Conservation (phyloP, 2,888 invertebrate species). For the Lordiphosa andalusiaca region DNA sequence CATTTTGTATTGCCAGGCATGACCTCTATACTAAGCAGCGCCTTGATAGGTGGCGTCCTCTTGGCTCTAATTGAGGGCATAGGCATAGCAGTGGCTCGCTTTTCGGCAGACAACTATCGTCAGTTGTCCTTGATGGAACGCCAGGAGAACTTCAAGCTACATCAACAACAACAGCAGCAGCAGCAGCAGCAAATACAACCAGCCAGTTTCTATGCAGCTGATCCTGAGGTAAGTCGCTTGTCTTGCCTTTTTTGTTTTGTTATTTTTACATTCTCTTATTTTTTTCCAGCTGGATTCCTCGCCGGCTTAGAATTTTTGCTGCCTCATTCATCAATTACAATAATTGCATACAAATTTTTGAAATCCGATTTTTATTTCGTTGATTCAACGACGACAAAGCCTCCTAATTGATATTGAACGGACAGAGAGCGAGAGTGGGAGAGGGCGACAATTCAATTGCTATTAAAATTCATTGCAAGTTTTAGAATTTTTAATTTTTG, state of each 20-base stretch:
- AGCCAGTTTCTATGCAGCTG: slow-evolving; percentile 18
- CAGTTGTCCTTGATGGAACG: slow-evolving; percentile 46
- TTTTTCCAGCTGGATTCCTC: slow-evolving; percentile 35
- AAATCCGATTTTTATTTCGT: slow-evolving; percentile 24
- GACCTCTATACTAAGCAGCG: slow-evolving; percentile 52
- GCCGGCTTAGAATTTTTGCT: slow-evolving; percentile 37
- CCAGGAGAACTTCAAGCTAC: slow-evolving; percentile 9
- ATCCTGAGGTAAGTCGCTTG: slow-evolving; percentile 24
- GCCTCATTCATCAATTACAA: slow-evolving; percentile 19
- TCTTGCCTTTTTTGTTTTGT: too few relatives aligned
- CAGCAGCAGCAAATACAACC: slow-evolving; percentile 16
- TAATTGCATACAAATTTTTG: slow-evolving; percentile 46
- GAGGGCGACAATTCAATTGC: slow-evolving; percentile 25
- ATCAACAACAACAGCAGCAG: slow-evolving; percentile 7
- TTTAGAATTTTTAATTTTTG: slow-evolving; percentile 34
- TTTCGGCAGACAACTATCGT: slow-evolving; percentile 47
- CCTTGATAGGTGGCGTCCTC: slow-evolving; percentile 51
- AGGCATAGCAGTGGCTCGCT: slow-evolving; percentile 47
- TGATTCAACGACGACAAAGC: slow-evolving; percentile 14
- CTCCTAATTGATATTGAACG: slow-evolving; percentile 23
- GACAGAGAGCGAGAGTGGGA: slow-evolving; percentile 15
- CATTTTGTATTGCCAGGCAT: slow-evolving; percentile 15
- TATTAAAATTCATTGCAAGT: slow-evolving; percentile 56
- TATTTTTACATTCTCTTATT: neutral
- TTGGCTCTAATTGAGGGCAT: slow-evolving; percentile 55